phyloP scores from a whole-genome alignment of 2,113 vertebrate species.

The Rhinogobius similis region DNA sequence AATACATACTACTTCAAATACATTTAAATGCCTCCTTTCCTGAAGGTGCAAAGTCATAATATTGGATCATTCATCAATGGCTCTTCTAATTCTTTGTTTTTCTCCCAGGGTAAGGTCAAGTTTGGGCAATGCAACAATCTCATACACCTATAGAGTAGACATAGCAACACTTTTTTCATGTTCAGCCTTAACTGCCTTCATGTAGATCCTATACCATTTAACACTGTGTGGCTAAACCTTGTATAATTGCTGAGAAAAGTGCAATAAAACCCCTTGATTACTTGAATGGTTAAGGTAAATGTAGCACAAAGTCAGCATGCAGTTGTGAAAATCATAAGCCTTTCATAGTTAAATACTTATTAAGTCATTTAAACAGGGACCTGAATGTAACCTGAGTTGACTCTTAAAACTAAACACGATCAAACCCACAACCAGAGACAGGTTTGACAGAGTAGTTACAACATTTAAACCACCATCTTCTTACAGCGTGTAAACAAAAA shows the following conservation, averaged over 20 bases:
- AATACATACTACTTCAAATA: too few relatives aligned
- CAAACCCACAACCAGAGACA: not conserved
- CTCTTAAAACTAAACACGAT: not conserved
- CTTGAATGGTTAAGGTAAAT: not conserved
- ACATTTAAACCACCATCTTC: not conserved
- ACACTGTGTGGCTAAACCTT: slow-evolving; percentile 1
- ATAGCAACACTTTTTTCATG: slow-evolving; percentile 46
- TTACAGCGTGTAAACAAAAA: not conserved
- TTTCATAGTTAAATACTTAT: not conserved
- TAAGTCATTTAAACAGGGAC: not conserved
- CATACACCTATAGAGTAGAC: slow-evolving; percentile 40
- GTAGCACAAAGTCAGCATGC: slow-evolving; percentile 1
- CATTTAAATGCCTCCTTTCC: too few relatives aligned
- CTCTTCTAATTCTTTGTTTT: too few relatives aligned
- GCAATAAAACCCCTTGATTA: not conserved
- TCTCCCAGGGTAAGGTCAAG: too few relatives aligned
- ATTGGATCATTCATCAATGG: too few relatives aligned
- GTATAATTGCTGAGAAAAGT: slow-evolving; percentile 11
- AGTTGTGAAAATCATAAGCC: not conserved
- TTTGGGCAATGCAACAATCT: slow-evolving; percentile 53
- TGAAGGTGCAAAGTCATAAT: too few relatives aligned
- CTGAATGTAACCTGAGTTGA: not conserved
- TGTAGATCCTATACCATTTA: slow-evolving; percentile 22
- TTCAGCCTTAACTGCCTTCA: slow-evolving; percentile 14
- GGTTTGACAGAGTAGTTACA: not conserved